Conservation (phyloP, 2,113 vertebrate species). For the Microtus pennsylvanicus region DNA sequence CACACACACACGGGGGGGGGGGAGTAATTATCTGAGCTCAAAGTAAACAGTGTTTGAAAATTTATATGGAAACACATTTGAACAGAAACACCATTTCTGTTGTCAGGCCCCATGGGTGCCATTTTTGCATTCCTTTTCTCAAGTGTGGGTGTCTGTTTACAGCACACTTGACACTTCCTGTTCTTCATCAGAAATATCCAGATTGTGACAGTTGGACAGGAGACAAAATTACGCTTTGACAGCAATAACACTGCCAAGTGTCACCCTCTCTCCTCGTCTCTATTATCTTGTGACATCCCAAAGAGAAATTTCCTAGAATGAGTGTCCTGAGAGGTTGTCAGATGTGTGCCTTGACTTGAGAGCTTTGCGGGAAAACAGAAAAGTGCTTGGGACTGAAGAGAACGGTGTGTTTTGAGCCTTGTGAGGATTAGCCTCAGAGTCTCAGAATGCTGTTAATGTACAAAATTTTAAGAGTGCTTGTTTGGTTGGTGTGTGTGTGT, state of each 20-base stretch:
- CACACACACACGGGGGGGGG: no score
- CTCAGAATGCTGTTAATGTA: background rate
- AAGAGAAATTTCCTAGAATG: conserved; percentile 17
- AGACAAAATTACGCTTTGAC: background rate
- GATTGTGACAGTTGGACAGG: background rate
- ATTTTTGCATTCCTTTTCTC: background rate
- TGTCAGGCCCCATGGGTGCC: background rate
- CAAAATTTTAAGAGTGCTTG: background rate
- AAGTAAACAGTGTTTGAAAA: background rate
- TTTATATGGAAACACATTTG: background rate
- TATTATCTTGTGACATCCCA: background rate
- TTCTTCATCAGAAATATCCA: background rate
- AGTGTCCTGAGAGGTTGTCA: background rate
- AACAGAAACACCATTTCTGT: background rate
- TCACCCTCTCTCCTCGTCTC: background rate
- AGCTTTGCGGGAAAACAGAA: background rate
- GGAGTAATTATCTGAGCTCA: background rate
- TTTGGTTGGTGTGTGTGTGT: background rate
- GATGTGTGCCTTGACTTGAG: background rate
- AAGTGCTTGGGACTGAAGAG: background rate
- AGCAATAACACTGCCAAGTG: background rate
- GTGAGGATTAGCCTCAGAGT: background rate
- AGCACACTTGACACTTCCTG: background rate
- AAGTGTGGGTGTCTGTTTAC: background rate
- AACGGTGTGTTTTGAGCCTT: background rate